These are phyloP conservation scores for Umimayanthus chanpuru DNA, from an alignment of 92 coral and sea anemone species.

Conservation along the genomic window DNA sequence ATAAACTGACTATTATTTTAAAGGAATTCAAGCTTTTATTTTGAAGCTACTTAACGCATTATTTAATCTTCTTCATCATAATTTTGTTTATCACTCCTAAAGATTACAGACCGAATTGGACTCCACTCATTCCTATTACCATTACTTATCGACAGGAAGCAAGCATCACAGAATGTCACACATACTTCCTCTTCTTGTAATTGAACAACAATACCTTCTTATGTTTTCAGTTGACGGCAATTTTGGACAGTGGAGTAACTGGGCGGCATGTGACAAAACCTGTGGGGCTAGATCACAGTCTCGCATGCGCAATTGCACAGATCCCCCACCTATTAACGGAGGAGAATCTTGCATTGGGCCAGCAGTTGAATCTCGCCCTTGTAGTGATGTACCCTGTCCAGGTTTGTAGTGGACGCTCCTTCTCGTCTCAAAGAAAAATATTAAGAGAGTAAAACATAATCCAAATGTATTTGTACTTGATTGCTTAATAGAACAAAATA, in stretches of 20 bases:
- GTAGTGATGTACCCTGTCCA: slow-evolving; percentile 11
- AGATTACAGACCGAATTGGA: too few relatives aligned
- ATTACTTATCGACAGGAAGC: too few relatives aligned
- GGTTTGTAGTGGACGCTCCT: background rate
- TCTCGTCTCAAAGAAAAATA: background rate
- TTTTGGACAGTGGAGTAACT: slow-evolving; percentile 21
- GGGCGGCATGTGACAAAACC: slow-evolving; percentile 24
- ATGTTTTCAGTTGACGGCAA: slow-evolving; percentile 25
- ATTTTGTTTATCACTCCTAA: too few relatives aligned
- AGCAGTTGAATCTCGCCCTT: background rate
- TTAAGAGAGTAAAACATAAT: too few relatives aligned
- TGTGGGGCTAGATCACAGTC: slow-evolving; percentile 17
- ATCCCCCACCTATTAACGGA: slow-evolving; percentile 41
- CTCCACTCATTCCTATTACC: too few relatives aligned
- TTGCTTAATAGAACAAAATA: too few relatives aligned
- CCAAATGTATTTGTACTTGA: background rate
- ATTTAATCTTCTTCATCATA: too few relatives aligned
- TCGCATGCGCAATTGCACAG: slow-evolving; percentile 33
- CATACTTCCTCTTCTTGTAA: too few relatives aligned
- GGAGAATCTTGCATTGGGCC: slow-evolving; percentile 23
- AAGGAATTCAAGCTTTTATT: too few relatives aligned
- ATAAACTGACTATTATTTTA: too few relatives aligned
- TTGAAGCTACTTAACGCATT: too few relatives aligned
- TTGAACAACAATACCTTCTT: background rate
- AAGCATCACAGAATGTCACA: too few relatives aligned